A percentile compares a stretch with the other conserved stretches of the same genome.
These are phyloP conservation scores for Litoditis marina DNA, from an alignment of 2,888 invertebrate species.

Conservation along the genomic window DNA sequence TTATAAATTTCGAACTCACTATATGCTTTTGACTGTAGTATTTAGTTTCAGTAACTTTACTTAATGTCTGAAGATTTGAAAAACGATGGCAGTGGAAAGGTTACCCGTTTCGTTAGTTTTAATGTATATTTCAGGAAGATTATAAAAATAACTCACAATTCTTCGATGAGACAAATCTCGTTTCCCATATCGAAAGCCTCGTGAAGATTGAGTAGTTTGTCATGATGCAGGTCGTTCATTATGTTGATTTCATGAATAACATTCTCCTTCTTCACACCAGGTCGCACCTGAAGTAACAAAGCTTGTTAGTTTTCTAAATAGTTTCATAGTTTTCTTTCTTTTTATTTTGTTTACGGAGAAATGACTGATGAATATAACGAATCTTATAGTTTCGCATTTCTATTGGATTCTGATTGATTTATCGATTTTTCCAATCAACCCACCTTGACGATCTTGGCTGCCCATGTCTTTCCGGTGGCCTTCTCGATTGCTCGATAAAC, in stretches of 20 bases:
- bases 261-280: conserved; percentile 63
- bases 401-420: background rate
- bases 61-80: too few relatives aligned
- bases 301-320: too few relatives aligned
- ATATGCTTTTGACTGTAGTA: too few relatives aligned
- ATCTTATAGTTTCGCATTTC: too few relatives aligned
- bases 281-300: conserved; percentile 58
- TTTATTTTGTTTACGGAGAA: too few relatives aligned
- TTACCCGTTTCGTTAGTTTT: too few relatives aligned
- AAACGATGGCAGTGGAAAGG: too few relatives aligned
- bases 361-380: too few relatives aligned
- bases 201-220: conserved; percentile 64
- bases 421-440: background rate
- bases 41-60: too few relatives aligned
- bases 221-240: conserved; percentile 65
- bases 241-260: conserved; percentile 65
- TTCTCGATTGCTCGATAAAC: conserved; percentile 65
- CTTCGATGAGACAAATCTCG: conserved; percentile 65
- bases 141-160: conserved; percentile 62
- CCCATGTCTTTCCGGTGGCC: conserved; percentile 64
- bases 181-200: conserved; percentile 64
- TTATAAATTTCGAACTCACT: too few relatives aligned
- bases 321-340: too few relatives aligned
- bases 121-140: too few relatives aligned
- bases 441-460: conserved; percentile 64